phyloP scores from a whole-genome alignment of 2,113 vertebrate genomes.

The Silurus meridionalis region DNA sequence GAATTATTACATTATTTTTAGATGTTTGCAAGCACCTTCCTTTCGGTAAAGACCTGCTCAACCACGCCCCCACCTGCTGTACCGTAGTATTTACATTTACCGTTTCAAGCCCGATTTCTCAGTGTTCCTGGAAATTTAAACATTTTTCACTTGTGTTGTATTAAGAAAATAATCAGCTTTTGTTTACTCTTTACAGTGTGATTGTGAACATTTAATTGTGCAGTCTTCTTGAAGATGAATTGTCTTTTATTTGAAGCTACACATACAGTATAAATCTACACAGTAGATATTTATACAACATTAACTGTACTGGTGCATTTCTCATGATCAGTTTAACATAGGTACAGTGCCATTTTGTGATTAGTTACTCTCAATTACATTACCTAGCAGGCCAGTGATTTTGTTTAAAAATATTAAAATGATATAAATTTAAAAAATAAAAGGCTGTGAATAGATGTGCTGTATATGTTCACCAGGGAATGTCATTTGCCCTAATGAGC shows the following conservation, averaged over 20 bases:
- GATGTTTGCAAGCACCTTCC: background rate
- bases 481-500: no score
- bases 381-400: background rate
- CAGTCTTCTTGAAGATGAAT: background rate
- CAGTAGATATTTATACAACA: background rate
- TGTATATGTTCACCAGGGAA: background rate
- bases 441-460: background rate
- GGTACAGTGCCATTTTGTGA: background rate
- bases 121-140: background rate
- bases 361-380: background rate
- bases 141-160: background rate
- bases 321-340: background rate
- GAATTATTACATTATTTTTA: background rate
- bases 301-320: background rate
- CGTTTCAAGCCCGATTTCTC: background rate
- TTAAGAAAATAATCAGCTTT: background rate
- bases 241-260: background rate
- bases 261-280: background rate
- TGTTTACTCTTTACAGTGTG: background rate
- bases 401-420: background rate
- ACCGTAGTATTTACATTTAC: background rate
- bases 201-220: background rate
- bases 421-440: background rate
- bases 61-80: background rate
- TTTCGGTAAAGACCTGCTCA: background rate